Evolutionary conservation across 2,113 vertebrate species (phyloP).

Genomic region (Odobenus rosmarus): DNA sequence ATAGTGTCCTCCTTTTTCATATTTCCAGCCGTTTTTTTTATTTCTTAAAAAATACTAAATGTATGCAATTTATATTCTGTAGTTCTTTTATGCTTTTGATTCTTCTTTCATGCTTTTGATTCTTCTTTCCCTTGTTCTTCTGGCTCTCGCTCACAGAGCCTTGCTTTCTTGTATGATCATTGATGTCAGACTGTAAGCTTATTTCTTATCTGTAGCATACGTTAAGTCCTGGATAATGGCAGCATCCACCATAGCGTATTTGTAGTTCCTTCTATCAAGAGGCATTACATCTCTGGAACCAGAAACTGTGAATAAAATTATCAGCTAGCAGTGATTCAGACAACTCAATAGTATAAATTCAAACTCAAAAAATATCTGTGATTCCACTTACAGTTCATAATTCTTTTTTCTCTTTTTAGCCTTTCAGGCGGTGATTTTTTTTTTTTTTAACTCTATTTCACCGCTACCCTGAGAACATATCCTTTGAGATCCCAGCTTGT

Average conservation of each 20-base stretch:
- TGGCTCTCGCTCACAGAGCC: background rate
- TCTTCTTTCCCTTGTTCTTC: background rate
- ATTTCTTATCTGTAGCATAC: background rate
- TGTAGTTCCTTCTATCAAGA: background rate
- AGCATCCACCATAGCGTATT: background rate
- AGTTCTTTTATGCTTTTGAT: background rate
- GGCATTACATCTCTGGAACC: background rate
- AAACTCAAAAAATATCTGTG: background rate
- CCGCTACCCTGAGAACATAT: background rate
- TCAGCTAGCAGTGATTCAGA: background rate
- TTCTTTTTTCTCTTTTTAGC: background rate
- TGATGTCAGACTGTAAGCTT: background rate
- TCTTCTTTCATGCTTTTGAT: background rate
- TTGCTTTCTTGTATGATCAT: background rate
- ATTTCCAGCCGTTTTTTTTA: background rate
- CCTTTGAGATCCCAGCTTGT: background rate
- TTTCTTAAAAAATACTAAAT: background rate
- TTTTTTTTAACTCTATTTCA: background rate
- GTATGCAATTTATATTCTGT: background rate
- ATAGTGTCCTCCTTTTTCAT: background rate
- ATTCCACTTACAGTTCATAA: background rate
- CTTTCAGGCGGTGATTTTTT: background rate
- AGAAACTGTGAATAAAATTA: background rate
- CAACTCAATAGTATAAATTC: background rate
- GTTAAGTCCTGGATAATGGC: background rate